phyloP scores from a whole-genome alignment of 2,113 vertebrate genomes.

The Xenopus laevis region DNA sequence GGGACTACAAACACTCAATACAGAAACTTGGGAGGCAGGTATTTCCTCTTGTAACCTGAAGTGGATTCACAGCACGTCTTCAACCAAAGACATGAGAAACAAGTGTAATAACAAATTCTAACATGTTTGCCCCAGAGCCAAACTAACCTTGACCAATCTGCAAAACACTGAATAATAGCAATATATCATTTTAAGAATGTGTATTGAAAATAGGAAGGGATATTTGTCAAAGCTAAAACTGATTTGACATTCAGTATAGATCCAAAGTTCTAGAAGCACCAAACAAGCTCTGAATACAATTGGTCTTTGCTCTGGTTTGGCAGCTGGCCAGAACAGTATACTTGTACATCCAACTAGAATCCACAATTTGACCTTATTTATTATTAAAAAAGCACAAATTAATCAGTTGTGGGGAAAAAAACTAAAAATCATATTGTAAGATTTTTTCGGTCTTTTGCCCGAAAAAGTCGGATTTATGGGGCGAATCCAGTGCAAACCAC shows the following conservation, averaged over 20 bases:
- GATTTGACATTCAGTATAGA: neutral
- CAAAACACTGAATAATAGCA: constrained; percentile 8
- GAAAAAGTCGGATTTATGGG: too few relatives aligned
- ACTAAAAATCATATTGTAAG: too few relatives aligned
- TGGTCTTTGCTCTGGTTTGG: too few relatives aligned
- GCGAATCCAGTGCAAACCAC: too few relatives aligned
- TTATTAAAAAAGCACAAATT: too few relatives aligned
- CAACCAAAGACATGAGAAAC: neutral
- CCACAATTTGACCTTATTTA: too few relatives aligned
- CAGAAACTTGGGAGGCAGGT: neutral
- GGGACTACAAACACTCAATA: neutral
- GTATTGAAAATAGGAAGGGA: neutral
- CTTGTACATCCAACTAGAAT: too few relatives aligned
- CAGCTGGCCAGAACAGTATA: too few relatives aligned
- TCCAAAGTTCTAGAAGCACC: too few relatives aligned
- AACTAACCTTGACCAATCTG: constrained; percentile 1
- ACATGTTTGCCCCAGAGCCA: constrained; percentile 5
- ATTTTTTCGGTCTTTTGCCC: too few relatives aligned
- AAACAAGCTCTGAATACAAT: too few relatives aligned
- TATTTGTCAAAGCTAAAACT: constrained; percentile 8
- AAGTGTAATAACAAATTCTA: neutral
- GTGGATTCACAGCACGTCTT: neutral
- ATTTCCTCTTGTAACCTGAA: neutral
- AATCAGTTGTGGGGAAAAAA: too few relatives aligned
- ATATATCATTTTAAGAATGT: constrained; percentile 9